phyloP scores from a whole-genome alignment of 2,797 vertebrate genomes.

The Pygocentrus nattereri region DNA sequence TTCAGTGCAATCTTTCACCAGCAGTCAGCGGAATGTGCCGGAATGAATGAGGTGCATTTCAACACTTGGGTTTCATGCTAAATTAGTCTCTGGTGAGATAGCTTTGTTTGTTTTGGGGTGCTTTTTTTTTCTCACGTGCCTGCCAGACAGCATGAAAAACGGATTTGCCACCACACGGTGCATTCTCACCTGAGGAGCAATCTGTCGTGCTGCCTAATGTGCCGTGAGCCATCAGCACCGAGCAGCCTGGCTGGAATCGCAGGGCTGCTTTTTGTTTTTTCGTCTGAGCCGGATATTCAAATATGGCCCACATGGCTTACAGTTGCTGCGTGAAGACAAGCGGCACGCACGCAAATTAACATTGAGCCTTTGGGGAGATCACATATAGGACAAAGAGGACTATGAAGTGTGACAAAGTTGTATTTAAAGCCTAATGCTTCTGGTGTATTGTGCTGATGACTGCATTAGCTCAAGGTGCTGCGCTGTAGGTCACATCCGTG shows the following conservation, averaged over 20 bases:
- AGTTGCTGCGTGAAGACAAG: neutral
- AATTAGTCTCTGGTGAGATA: slow-evolving; percentile 64
- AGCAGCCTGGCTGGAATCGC: slow-evolving; percentile 18
- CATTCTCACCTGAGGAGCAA: slow-evolving; percentile 59
- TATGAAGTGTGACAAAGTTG: neutral
- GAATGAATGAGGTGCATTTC: slow-evolving; percentile 63
- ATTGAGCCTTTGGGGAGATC: neutral
- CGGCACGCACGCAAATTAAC: slow-evolving; percentile 1
- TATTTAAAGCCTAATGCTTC: neutral
- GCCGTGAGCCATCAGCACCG: slow-evolving; percentile 33
- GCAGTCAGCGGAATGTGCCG: slow-evolving; percentile 55
- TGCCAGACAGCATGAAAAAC: slow-evolving; percentile 56
- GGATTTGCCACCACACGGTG: slow-evolving; percentile 45
- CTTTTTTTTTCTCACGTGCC: slow-evolving; percentile 35
- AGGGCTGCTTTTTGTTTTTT: slow-evolving; percentile 15
- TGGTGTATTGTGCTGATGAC: neutral
- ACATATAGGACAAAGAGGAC: neutral
- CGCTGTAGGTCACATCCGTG: slow-evolving; percentile 5
- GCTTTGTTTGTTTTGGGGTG: slow-evolving; percentile 57
- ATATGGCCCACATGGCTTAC: neutral
- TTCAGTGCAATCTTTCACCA: slow-evolving; percentile 61
- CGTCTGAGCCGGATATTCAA: slow-evolving; percentile 23
- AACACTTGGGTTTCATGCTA: slow-evolving; percentile 60
- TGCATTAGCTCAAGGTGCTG: neutral
- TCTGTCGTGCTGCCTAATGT: slow-evolving; percentile 45